Base-by-base conservation (phyloP, 2,888 invertebrate species). In the Microctonus aethiopoides region DNA sequence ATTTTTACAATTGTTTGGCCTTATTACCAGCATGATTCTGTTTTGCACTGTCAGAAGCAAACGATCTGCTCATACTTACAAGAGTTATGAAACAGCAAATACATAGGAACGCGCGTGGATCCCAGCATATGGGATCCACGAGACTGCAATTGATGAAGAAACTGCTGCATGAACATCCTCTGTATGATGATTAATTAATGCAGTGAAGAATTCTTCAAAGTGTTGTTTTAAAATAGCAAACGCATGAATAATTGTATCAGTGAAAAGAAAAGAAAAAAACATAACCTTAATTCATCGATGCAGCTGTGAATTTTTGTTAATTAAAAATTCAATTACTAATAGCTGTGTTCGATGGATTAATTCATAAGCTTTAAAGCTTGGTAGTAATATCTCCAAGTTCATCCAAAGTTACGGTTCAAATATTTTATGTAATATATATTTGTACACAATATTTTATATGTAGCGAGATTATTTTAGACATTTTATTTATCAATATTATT, bases 21-120 rank as follows among this genome's bases (percentile, higher is more conserved):
- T 93, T 73, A 91, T 94, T 72, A 91, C 93, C 1, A 93, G 93
- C 39, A 92, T 93, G 91, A 87, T 94, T 73, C 87, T 94, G 10
- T 93, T 93, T 84, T 94, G 93, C 83, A 93, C 92, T 3, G 91
- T 92, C 34, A 90, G 90, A 78, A 91, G 92, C 81, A 91, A 91
- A 86, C 88, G 91, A 59, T 89, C 89, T 54, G 90, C 91, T 9
- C 90, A 92, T 81, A 91, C 92, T 1, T 93, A 92, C 85, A 92
- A 92, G 86, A 91, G 92, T 26, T 93, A 92, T 84, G 87, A 88
- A 74, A 86, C 89, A 79, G 77, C 89, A 87, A 71, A 89, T 87
- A 73, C 87, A 85, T 86, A 88, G 87, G 87, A 84, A 84, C 80
- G 80, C 81, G 76, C 81, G 76, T 80, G 82, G 84, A 81, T 82